Evolutionary conservation across 2,888 invertebrate species (phyloP).

Genomic region (Rugalucina vietnamica): DNA sequence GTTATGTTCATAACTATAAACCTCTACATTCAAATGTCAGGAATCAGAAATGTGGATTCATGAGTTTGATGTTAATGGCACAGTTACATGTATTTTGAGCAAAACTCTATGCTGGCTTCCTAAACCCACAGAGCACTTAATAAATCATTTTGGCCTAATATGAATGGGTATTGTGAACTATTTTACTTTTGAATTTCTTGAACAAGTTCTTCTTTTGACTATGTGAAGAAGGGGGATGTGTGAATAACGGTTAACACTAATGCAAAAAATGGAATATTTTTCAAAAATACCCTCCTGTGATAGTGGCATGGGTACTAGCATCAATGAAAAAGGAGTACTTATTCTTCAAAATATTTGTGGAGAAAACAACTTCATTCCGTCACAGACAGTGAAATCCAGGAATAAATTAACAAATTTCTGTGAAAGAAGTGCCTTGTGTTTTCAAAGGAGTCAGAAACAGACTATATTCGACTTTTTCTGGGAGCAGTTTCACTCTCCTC

Average conservation of each 20-base stretch:
- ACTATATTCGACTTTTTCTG: constrained; percentile 71
- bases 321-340: constrained; percentile 37
- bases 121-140: too few relatives aligned
- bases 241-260: neutral
- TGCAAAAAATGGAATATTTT: constrained; percentile 6
- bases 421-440: constrained; percentile 14
- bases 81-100: too few relatives aligned
- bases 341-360: constrained; percentile 56
- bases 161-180: too few relatives aligned
- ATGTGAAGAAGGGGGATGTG: neutral
- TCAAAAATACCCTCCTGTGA: neutral
- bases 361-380: neutral
- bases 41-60: too few relatives aligned
- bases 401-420: neutral
- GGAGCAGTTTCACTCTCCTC: constrained; percentile 64
- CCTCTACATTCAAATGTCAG: too few relatives aligned
- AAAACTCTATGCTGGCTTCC: too few relatives aligned
- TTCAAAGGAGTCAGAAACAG: constrained; percentile 17
- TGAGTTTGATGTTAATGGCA: too few relatives aligned
- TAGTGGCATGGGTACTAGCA: neutral
- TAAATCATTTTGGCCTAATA: too few relatives aligned
- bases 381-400: neutral
- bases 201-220: too few relatives aligned
- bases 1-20: too few relatives aligned
- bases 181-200: too few relatives aligned